Evolutionary conservation across 2,113 vertebrate species (phyloP).

Genomic region (Ia io): DNA sequence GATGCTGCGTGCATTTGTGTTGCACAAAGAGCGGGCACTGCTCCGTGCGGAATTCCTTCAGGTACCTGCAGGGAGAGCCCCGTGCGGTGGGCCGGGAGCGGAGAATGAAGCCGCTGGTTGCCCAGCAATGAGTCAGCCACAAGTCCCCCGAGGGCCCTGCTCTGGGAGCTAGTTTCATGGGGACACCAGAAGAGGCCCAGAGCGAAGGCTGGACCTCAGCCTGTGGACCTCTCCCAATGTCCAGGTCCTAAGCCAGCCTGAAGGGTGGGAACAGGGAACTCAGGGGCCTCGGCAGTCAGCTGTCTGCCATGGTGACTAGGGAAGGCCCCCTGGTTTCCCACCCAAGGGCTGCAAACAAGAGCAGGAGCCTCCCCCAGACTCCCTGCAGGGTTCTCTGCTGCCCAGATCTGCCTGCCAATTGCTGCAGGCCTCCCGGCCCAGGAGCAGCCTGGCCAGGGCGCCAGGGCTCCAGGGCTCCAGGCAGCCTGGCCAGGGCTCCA

Average conservation of each 20-base stretch:
- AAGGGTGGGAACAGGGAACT: background rate
- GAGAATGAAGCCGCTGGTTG: background rate
- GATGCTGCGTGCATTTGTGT: slow-evolving; percentile 97
- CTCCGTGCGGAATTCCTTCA: slow-evolving; percentile 98
- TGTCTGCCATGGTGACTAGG: background rate
- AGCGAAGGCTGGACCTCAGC: background rate
- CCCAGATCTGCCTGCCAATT: background rate
- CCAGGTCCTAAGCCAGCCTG: background rate
- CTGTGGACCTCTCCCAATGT: background rate
- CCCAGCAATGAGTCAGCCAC: background rate
- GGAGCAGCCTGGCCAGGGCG: background rate
- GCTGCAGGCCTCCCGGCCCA: background rate
- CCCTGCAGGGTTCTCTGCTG: background rate
- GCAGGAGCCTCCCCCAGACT: background rate
- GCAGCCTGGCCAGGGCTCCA: background rate
- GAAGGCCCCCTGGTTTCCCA: background rate
- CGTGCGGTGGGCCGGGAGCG: background rate
- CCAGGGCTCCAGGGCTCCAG: background rate
- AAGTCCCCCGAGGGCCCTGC: background rate
- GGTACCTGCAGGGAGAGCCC: slow-evolving; percentile 86
- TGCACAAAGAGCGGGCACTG: slow-evolving; percentile 98
- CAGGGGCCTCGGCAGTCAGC: background rate
- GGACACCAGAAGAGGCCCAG: background rate
- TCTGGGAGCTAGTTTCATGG: background rate
- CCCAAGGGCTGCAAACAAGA: background rate